phyloP scores from a whole-genome alignment of 2,888 invertebrate species.

The Pinctada fucata region DNA sequence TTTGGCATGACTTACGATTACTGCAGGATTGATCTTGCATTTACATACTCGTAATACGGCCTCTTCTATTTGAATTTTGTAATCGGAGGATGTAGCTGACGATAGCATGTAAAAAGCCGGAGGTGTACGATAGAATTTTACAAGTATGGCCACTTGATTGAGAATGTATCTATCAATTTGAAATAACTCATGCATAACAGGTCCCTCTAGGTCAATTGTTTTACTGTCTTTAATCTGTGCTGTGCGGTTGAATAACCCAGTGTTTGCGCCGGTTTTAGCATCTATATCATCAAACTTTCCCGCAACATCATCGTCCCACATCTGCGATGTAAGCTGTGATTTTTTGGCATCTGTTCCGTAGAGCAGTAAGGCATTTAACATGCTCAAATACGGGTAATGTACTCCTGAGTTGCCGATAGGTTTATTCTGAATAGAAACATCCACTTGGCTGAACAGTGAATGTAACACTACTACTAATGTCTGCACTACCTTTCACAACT shows the following conservation, averaged over 20 bases:
- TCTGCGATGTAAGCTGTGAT: conserved; percentile 16
- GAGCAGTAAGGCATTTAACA: conserved; percentile 8
- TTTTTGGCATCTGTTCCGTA: conserved; percentile 12
- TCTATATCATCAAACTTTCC: conserved; percentile 19
- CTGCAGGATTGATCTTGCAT: too few species aligned
- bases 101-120: conserved; percentile 20
- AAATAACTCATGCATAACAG: conserved; percentile 23
- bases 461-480: conserved; percentile 15
- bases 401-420: background rate
- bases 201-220: conserved; percentile 40
- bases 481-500: conserved; percentile 26
- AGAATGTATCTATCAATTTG: conserved; percentile 25
- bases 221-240: conserved; percentile 22
- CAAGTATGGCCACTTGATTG: conserved; percentile 31
- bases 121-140: conserved; percentile 30
- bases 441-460: conserved; percentile 23
- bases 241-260: conserved; percentile 31
- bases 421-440: conserved; percentile 25
- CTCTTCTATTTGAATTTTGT: background rate
- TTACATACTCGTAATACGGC: too few species aligned
- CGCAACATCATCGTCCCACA: conserved; percentile 11
- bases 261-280: conserved; percentile 20
- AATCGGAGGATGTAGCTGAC: background rate
- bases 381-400: conserved; percentile 15
- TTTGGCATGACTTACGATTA: too few species aligned